phyloP scores from a whole-genome alignment of 2,888 invertebrate species.

The Eupeodes luniger region DNA sequence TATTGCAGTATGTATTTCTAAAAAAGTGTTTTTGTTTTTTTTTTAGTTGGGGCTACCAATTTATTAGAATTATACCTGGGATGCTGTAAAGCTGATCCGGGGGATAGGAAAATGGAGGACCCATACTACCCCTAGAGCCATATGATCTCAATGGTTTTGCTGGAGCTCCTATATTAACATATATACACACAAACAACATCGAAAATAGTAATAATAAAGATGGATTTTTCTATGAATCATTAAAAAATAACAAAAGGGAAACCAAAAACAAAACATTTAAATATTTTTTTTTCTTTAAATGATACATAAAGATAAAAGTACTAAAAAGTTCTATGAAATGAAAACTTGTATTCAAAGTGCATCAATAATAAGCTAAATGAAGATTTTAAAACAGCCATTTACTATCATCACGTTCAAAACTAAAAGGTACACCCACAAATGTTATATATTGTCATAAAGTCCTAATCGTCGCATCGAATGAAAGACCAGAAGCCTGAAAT shows the following conservation, averaged over 20 bases:
- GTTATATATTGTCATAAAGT: background rate
- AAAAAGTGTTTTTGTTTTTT: background rate
- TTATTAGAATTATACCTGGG: slow-evolving; percentile 82
- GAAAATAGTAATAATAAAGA: slow-evolving; percentile 63
- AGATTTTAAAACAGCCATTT: background rate
- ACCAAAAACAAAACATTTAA: background rate
- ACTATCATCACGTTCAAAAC: background rate
- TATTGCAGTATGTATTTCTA: background rate
- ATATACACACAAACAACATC: slow-evolving; percentile 76
- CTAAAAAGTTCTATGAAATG: background rate
- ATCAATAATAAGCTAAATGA: background rate
- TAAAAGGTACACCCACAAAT: background rate
- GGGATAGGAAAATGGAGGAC: slow-evolving; percentile 84
- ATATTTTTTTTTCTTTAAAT: background rate
- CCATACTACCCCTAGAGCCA: slow-evolving; percentile 84
- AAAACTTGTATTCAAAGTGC: background rate
- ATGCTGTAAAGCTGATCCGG: slow-evolving; percentile 85
- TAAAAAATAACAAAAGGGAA: slow-evolving; percentile 5
- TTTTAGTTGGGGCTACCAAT: slow-evolving; percentile 26
- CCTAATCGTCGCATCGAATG: background rate
- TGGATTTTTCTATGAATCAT: slow-evolving; percentile 26
- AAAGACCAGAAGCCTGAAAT: background rate
- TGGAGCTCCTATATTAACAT: slow-evolving; percentile 83
- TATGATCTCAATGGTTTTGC: slow-evolving; percentile 84
- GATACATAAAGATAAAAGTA: background rate